Conservation (phyloP, 2,888 invertebrate species). For the Xylophagus ater region DNA sequence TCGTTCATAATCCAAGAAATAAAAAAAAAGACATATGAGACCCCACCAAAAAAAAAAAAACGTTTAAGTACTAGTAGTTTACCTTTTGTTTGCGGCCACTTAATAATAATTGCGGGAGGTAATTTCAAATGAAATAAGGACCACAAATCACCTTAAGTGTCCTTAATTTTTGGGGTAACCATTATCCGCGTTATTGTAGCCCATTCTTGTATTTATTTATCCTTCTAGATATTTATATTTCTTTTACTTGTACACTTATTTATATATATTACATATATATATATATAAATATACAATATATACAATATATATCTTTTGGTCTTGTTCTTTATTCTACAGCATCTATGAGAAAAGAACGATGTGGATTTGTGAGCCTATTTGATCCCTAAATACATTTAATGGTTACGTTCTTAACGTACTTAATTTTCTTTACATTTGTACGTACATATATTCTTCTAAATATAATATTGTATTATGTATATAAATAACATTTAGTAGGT, state of each 20-base stretch:
- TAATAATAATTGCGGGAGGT: conserved; percentile 6
- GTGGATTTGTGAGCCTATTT: conserved; percentile 5
- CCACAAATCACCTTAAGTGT: conserved; percentile 16
- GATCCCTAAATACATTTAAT: conserved; percentile 2
- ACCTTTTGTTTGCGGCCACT: conserved; percentile 7
- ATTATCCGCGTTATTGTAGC: background rate
- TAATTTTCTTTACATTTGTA: conserved; percentile 1
- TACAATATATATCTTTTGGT: no score
- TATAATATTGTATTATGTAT: no score
- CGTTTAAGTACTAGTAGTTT: no score
- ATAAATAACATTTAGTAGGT: no score
- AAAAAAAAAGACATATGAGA: no score
- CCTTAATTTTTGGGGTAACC: conserved; percentile 10
- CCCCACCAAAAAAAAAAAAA: no score
- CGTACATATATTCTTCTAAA: no score
- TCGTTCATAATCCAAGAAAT: no score
- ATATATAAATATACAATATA: background rate
- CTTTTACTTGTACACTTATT: background rate
- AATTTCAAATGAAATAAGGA: conserved; percentile 5
- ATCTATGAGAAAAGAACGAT: background rate
- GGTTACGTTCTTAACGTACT: background rate
- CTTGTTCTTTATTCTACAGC: background rate
- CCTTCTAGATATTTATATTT: no score
- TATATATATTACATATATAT: background rate
- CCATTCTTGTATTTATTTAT: no score